A percentile compares a stretch with the other conserved stretches of the same genome.
These are phyloP conservation scores for Mesembrinibis cayennensis DNA, from an alignment of 2,113 vertebrate species.

Conservation along the genomic window DNA sequence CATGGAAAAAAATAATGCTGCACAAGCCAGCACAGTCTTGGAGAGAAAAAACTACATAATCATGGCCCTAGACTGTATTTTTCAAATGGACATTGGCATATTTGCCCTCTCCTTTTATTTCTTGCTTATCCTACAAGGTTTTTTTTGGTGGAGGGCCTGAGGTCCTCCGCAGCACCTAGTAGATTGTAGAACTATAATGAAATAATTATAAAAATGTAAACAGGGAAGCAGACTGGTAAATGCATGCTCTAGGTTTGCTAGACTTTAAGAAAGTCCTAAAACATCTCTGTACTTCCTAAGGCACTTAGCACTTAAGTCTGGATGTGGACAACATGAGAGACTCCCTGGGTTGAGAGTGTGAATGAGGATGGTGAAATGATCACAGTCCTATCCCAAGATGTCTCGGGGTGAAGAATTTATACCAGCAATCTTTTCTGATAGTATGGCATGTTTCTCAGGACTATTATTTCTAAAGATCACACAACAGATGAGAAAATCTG, in stretches of 20 bases:
- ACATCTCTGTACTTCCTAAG: not conserved
- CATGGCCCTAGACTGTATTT: not conserved
- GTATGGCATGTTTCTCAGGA: not conserved
- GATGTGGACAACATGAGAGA: not conserved
- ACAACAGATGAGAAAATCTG: not conserved
- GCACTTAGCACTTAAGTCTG: not conserved
- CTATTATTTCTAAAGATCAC: not conserved
- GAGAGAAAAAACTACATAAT: not conserved
- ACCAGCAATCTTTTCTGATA: not conserved
- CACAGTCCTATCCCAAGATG: too few species aligned
- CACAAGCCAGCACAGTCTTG: not conserved
- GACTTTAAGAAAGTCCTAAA: not conserved
- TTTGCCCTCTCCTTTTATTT: not conserved
- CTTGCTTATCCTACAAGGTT: not conserved
- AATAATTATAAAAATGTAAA: not conserved
- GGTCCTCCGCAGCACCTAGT: not conserved
- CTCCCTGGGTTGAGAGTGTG: fast-evolving
- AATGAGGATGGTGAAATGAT: not conserved
- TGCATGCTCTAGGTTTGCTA: not conserved
- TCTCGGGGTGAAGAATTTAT: not conserved
- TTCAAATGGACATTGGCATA: not conserved
- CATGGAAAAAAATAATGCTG: not conserved
- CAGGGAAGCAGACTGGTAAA: not conserved
- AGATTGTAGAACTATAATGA: not conserved
- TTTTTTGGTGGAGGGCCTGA: not conserved